Conservation (phyloP, 2,797 vertebrate species). For the Bovichtus variegatus region DNA sequence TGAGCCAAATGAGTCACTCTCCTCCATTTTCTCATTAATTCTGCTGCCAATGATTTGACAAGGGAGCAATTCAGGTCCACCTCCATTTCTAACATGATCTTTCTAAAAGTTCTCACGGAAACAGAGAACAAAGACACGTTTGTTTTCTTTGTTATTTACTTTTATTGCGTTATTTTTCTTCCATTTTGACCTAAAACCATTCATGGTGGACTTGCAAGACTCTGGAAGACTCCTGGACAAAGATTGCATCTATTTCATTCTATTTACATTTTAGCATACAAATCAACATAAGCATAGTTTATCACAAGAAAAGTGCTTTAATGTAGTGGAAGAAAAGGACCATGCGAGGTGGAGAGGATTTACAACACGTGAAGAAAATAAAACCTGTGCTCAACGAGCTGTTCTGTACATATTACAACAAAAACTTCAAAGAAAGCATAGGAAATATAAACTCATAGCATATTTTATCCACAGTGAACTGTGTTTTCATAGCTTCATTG, state of each 20-base stretch:
- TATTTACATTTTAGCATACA: constrained; percentile 59
- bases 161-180: constrained; percentile 24
- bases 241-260: neutral
- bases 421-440: constrained; percentile 35
- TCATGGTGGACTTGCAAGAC: neutral
- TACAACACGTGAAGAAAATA: constrained; percentile 54
- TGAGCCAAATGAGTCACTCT: constrained; percentile 2
- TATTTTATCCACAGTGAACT: constrained; percentile 58
- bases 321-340: constrained; percentile 89
- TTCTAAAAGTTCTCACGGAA: neutral
- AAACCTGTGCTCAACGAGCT: constrained; percentile 17
- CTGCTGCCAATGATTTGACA: neutral
- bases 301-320: constrained; percentile 84
- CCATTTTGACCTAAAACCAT: constrained; percentile 14
- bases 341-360: constrained; percentile 58
- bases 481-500: constrained; percentile 81
- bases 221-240: neutral
- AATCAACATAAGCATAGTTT: constrained; percentile 47
- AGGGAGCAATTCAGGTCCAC: neutral
- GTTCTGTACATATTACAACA: constrained; percentile 49
- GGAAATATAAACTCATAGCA: constrained; percentile 61
- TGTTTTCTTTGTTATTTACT: constrained; percentile 6
- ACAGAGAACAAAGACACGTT: neutral
- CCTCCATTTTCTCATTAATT: constrained; percentile 23
- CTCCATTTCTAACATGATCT: neutral